Evolutionary conservation across 2,888 invertebrate species (phyloP).

Genomic region (Chloromyia formosa): DNA sequence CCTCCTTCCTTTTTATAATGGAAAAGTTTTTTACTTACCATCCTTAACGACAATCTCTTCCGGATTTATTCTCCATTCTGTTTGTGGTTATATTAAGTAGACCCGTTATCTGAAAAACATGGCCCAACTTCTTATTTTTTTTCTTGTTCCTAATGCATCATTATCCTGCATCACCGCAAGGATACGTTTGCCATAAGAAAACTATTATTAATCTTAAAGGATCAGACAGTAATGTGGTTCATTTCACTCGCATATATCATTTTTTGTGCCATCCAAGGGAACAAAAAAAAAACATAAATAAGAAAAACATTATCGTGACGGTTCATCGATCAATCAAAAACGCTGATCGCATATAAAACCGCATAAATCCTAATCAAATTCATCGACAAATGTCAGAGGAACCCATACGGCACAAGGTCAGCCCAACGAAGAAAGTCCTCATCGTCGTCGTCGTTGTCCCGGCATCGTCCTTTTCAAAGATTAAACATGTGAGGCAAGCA

Average conservation of each 20-base stretch:
- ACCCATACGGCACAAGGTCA: neutral
- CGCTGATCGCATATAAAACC: conserved; percentile 42
- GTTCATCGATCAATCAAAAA: conserved; percentile 46
- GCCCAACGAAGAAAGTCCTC: conserved; percentile 8
- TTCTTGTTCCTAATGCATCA: too few species aligned
- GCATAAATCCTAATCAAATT: conserved; percentile 49
- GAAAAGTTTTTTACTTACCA: too few species aligned
- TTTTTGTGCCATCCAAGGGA: neutral
- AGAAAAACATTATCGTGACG: conserved; percentile 19
- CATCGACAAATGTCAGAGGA: neutral
- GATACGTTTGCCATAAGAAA: too few species aligned
- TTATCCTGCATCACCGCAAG: too few species aligned
- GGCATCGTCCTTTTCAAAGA: neutral
- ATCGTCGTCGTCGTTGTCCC: too few species aligned
- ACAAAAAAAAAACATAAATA: too few species aligned
- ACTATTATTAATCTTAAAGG: conserved; percentile 10
- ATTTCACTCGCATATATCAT: conserved; percentile 25
- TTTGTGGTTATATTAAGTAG: too few species aligned
- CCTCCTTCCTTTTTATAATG: too few species aligned
- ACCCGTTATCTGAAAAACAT: too few species aligned
- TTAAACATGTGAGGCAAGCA: conserved; percentile 7
- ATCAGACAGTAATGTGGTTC: conserved; percentile 8
- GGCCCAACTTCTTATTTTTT: too few species aligned
- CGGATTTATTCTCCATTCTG: too few species aligned
- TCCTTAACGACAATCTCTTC: too few species aligned